Conservation (phyloP, 2,888 invertebrate genomes). For the Eucriotettix oculatus region DNA sequence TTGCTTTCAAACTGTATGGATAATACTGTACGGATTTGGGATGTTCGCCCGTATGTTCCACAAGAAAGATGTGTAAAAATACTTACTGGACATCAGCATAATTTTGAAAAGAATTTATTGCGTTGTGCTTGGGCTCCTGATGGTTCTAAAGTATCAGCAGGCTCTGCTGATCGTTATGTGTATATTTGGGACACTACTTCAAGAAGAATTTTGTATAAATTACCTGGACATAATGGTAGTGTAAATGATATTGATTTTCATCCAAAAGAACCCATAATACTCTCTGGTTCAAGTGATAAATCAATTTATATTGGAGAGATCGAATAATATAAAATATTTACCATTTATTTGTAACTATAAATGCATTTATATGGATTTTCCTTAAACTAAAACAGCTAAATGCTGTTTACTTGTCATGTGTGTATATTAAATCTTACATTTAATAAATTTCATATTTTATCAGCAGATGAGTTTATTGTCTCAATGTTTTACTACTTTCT, state of each 20-base stretch:
- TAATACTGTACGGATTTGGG: constrained; percentile 89
- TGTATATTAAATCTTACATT: too few relatives aligned
- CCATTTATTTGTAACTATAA: too few relatives aligned
- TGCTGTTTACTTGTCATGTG: too few relatives aligned
- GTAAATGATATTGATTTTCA: constrained; percentile 96
- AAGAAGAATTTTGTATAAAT: constrained; percentile 79
- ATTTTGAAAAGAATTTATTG: constrained; percentile 92
- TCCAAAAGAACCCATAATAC: constrained; percentile 76
- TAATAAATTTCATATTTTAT: too few relatives aligned
- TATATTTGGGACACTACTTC: constrained; percentile 96
- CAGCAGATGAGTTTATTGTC: too few relatives aligned
- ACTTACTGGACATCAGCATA: constrained; percentile 86
- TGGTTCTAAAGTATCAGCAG: constrained; percentile 77
- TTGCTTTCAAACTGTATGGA: constrained; percentile 95
- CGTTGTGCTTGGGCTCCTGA: constrained; percentile 88
- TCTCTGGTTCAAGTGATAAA: constrained; percentile 91
- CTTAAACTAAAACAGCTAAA: too few relatives aligned
- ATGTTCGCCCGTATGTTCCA: constrained; percentile 87
- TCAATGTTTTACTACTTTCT: too few relatives aligned
- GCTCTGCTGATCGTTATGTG: constrained; percentile 88
- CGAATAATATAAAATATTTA: constrained; percentile 35
- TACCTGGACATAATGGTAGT: constrained; percentile 95
- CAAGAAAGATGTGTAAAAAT: constrained; percentile 86
- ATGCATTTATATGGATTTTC: too few relatives aligned
- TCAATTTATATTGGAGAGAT: constrained; percentile 91